A percentile compares a stretch with the other conserved stretches of the same genome.
These are phyloP conservation scores for Saxidomus purpurata DNA, from an alignment of 1,140 invertebrate species.

Conservation along the genomic window DNA sequence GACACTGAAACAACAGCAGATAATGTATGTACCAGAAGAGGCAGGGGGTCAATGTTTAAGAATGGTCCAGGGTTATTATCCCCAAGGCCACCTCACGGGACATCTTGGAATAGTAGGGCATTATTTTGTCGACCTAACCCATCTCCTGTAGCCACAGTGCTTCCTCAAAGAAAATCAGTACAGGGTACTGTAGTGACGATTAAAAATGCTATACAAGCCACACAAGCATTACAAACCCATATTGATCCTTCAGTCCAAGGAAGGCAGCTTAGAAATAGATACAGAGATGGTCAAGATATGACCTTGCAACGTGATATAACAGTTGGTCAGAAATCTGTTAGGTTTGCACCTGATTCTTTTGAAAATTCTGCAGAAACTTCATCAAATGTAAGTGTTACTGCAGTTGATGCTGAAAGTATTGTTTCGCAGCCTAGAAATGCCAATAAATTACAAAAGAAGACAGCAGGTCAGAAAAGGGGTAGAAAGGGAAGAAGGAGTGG, in stretches of 20 bases:
- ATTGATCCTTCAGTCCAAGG: not conserved
- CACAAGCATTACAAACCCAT: not conserved
- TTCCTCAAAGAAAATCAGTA: conserved; percentile 44
- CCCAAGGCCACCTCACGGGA: conserved; percentile 33
- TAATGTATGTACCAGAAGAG: not conserved
- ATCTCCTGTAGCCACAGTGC: conserved; percentile 60
- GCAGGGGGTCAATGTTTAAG: not conserved
- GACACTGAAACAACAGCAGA: not conserved
- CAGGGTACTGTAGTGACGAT: not conserved
- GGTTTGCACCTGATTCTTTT: not conserved
- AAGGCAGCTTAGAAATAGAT: conserved; percentile 11
- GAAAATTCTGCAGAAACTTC: not conserved
- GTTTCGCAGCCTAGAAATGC: not conserved
- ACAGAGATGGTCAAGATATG: not conserved
- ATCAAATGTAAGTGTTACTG: not conserved
- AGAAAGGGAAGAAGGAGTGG: not conserved
- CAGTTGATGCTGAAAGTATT: not conserved
- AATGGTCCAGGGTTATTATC: conserved; percentile 42
- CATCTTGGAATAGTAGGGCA: conserved; percentile 47
- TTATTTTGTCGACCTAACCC: conserved; percentile 57
- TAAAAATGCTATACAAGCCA: not conserved
- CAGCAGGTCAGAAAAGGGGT: not conserved
- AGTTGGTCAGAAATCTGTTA: not conserved
- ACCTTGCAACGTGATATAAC: not conserved
- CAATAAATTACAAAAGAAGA: not conserved